phyloP scores from a whole-genome alignment of 2,888 invertebrate species.

The Cabera pusaria region DNA sequence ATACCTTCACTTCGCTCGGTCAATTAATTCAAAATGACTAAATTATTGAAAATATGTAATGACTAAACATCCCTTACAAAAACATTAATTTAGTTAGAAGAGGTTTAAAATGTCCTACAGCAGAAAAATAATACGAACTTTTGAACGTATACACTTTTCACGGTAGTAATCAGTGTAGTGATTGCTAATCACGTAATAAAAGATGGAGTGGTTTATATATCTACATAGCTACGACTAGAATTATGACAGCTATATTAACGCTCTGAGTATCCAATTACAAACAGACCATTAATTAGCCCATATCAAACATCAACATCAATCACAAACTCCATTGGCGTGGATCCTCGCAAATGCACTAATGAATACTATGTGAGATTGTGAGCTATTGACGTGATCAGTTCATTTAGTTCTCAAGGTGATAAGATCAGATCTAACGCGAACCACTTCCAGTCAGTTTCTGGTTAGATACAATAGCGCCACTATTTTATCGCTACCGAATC shows the following conservation, averaged over 20 bases:
- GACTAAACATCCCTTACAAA: no score
- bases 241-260: conserved; percentile 18
- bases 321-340: conserved; percentile 38
- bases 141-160: no score
- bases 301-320: conserved; percentile 28
- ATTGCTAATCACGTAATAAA: no score
- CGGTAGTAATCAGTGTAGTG: no score
- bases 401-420: conserved; percentile 27
- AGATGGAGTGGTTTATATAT: no score
- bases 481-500: conserved; percentile 32
- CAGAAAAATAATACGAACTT: no score
- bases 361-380: conserved; percentile 46
- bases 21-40: no score
- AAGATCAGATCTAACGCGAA: conserved; percentile 18
- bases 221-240: no score
- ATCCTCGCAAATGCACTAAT: conserved; percentile 40
- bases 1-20: no score
- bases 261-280: conserved; percentile 6
- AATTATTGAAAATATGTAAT: no score
- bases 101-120: no score
- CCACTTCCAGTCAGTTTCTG: conserved; percentile 23
- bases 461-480: conserved; percentile 23
- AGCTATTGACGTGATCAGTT: conserved; percentile 28
- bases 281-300: conserved; percentile 12
- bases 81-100: no score